phyloP scores from a whole-genome alignment of 2,113 vertebrate species.

The Tupaia tana region DNA sequence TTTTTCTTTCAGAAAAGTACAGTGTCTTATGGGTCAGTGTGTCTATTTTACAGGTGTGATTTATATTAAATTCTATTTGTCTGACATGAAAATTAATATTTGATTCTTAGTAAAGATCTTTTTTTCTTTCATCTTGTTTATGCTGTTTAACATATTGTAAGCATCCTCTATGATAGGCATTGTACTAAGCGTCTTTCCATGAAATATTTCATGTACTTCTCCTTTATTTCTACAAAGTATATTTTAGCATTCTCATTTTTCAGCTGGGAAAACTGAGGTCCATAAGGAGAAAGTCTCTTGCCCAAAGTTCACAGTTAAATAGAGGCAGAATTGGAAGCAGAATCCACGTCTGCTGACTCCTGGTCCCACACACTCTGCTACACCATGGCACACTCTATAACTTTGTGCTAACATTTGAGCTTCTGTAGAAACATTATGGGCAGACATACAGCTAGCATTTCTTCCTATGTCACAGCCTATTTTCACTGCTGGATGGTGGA shows the following conservation, averaged over 20 bases:
- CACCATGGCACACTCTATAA: not conserved
- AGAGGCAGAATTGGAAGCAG: not conserved
- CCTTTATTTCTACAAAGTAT: not conserved
- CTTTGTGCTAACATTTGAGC: not conserved
- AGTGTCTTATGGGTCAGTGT: not conserved
- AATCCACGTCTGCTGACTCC: not conserved
- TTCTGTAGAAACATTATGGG: not conserved
- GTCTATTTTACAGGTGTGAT: not conserved
- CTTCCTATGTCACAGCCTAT: not conserved
- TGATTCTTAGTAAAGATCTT: not conserved
- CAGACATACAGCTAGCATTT: not conserved
- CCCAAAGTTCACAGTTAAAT: not conserved
- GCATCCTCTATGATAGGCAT: not conserved
- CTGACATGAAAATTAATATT: not conserved
- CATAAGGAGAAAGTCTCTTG: not conserved
- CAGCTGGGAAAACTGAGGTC: not conserved
- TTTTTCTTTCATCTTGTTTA: not conserved
- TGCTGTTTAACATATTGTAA: not conserved
- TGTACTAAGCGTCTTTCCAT: not conserved
- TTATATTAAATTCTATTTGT: not conserved
- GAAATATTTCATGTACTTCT: not conserved
- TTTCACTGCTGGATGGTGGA: not conserved
- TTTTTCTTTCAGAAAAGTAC: not conserved
- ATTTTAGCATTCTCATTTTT: constrained; percentile 7
- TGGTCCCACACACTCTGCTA: not conserved